Evolutionary conservation across 64 coral and sea anemone species (phyloP).

Genomic region (Dendronephthya gigantea): DNA sequence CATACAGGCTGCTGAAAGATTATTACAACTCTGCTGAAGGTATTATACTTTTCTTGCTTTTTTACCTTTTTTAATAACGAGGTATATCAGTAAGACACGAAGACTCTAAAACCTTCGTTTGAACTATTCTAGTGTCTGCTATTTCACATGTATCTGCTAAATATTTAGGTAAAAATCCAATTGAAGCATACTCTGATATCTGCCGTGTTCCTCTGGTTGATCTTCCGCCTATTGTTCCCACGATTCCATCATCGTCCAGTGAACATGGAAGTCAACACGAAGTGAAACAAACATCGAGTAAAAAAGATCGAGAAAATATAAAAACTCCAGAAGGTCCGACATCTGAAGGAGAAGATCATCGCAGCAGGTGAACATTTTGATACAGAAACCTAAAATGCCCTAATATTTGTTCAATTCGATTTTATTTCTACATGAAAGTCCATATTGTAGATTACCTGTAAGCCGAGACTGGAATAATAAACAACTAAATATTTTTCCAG

Average conservation of each 20-base stretch:
- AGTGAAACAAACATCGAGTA: constrained; percentile 10
- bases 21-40: constrained; percentile 74
- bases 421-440: background rate
- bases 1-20: constrained; percentile 60
- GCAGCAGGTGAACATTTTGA: background rate
- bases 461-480: too few relatives aligned
- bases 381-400: background rate
- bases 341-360: background rate
- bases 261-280: background rate
- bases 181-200: background rate
- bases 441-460: background rate
- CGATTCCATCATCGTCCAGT: background rate
- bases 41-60: background rate
- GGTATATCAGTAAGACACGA: too few relatives aligned
- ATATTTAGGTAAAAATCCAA: constrained; percentile 10
- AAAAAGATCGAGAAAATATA: background rate
- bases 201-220: background rate
- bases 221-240: background rate
- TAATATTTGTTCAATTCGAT: background rate
- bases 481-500: too few relatives aligned
- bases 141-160: too few relatives aligned
- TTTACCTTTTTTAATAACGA: too few relatives aligned
- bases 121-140: too few relatives aligned
- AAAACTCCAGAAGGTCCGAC: background rate
- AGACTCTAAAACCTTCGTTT: too few relatives aligned